Evolutionary conservation across 2,113 vertebrate genomes (phyloP), one percentile per base, ranked within the genome.

Genomic region (Cichladusa arquata): DNA sequence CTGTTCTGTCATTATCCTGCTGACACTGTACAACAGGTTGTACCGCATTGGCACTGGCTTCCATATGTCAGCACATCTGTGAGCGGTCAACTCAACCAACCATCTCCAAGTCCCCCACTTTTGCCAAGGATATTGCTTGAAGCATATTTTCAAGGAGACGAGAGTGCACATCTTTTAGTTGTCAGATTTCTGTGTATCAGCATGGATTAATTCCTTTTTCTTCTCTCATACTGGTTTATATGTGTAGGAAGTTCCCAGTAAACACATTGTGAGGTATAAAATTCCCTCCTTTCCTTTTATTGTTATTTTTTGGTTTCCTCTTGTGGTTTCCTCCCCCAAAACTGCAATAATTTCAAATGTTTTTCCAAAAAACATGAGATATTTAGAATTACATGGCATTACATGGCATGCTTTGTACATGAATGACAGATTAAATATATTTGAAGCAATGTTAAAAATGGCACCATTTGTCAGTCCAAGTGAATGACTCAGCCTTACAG

Each of bases 11-110:
- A 98, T 98, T 97, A 96, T 98, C 98, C 97, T 97, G 98, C 97
- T 96, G 97, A 92, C 97, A 97, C 94, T 92, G 97, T 97, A 98
- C 98, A 99, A 99, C 98, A 99, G 98, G 99, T 99, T 98, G 97
- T 96, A 95, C 96, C 66, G 96, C 97, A 95, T 87, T 91, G 96
- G 97, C 97, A 98, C 97, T 97, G 96, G 96, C 96, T 98, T 95
- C 98, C 98, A 98, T 98, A 98, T 99, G 98, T 96, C 97, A 93
- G 88, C 96, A 98, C 98, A 98, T 98, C 98, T 99, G 98, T 98
- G 97, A 97, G 95, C 89, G 96, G 97, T 97, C 97, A 97, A 90
- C 93, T 95, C 96, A 97, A 96, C 96, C 96, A 96, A 97, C 95
- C 96, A 91, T 98, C 96, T 86, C 88, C 93, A 98, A 98, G 98